Conservation (phyloP, 2,113 vertebrate genomes). For the Clinocottus analis region DNA sequence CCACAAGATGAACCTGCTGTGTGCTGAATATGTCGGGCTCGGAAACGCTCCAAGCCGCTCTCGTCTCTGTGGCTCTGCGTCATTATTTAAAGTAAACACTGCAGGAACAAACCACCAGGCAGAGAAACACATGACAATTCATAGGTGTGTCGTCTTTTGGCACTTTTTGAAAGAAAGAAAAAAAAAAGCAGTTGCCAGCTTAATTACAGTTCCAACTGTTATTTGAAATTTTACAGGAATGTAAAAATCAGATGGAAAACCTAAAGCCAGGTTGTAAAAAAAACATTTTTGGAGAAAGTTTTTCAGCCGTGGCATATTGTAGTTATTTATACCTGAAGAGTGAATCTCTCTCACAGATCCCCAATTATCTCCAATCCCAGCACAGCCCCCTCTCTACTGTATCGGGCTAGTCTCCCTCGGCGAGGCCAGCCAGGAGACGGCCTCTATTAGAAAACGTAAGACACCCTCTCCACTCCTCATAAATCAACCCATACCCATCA, state of each 20-base stretch:
- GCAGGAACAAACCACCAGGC: constrained; percentile 13
- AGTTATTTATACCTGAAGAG: constrained; percentile 68
- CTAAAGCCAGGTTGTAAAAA: neutral
- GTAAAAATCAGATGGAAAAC: neutral
- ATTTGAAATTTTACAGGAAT: constrained; percentile 5
- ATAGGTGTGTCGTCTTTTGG: neutral
- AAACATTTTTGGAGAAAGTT: neutral
- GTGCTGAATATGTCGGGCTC: constrained; percentile 44
- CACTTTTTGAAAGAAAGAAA: neutral
- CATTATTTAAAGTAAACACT: constrained; percentile 11
- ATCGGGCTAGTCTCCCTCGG: neutral
- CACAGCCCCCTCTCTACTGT: constrained; percentile 31
- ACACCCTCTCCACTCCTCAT: constrained; percentile 44
- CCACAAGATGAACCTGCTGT: constrained; percentile 25
- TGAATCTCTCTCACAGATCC: constrained; percentile 65
- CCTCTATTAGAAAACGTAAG: constrained; percentile 48
- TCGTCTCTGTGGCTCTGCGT: constrained; percentile 36
- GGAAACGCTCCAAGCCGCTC: too few relatives aligned
- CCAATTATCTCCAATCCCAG: constrained; percentile 64
- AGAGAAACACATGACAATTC: neutral
- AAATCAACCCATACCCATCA: constrained; percentile 51
- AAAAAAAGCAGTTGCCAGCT: too few relatives aligned
- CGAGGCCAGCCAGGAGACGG: constrained; percentile 51
- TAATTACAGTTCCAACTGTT: constrained; percentile 4
- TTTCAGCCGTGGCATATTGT: constrained; percentile 7